A percentile compares a stretch with the other conserved stretches of the same genome.
phyloP scores from a whole-genome alignment of 2,888 invertebrate genomes.

The Eupithecia insigniata region DNA sequence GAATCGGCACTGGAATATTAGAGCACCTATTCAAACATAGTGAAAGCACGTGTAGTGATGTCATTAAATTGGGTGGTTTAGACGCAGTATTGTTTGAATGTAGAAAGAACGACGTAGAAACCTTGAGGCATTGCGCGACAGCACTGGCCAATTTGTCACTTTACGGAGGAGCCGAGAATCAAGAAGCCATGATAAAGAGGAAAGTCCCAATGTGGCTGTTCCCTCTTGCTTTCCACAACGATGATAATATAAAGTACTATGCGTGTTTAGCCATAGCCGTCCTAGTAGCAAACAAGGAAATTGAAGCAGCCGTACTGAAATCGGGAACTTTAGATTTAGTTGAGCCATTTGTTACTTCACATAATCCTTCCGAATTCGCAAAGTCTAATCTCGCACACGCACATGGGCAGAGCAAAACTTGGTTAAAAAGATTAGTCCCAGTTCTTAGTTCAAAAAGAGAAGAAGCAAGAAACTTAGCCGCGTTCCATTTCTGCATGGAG shows the following conservation, averaged over 20 bases:
- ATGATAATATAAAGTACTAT: constrained; percentile 99
- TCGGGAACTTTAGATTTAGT: constrained; percentile 98
- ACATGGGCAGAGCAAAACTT: constrained; percentile 97
- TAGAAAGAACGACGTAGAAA: constrained; percentile 95
- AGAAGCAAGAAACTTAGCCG: constrained; percentile 97
- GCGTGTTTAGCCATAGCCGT: constrained; percentile 99
- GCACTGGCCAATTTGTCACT: constrained; percentile 98
- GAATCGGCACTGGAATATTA: constrained; percentile 95
- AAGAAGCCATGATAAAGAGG: constrained; percentile 97
- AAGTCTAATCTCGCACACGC: constrained; percentile 95
- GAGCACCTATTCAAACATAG: constrained; percentile 98
- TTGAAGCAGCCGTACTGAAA: constrained; percentile 97
- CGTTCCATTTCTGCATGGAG: constrained; percentile 99
- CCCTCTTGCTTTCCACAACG: constrained; percentile 97
- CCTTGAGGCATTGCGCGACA: constrained; percentile 97
- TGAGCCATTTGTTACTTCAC: constrained; percentile 97
- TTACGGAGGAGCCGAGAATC: constrained; percentile 98
- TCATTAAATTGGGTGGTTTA: constrained; percentile 95
- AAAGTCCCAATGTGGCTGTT: constrained; percentile 99
- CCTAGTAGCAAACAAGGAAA: constrained; percentile 98
- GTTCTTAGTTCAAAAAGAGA: constrained; percentile 97
- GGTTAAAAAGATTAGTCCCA: constrained; percentile 96
- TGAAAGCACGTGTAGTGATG: constrained; percentile 97
- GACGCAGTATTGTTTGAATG: constrained; percentile 98
- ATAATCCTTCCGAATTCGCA: constrained; percentile 98